Evolutionary conservation across 1,140 invertebrate species (phyloP).

Genomic region (Drosophila obscura): DNA sequence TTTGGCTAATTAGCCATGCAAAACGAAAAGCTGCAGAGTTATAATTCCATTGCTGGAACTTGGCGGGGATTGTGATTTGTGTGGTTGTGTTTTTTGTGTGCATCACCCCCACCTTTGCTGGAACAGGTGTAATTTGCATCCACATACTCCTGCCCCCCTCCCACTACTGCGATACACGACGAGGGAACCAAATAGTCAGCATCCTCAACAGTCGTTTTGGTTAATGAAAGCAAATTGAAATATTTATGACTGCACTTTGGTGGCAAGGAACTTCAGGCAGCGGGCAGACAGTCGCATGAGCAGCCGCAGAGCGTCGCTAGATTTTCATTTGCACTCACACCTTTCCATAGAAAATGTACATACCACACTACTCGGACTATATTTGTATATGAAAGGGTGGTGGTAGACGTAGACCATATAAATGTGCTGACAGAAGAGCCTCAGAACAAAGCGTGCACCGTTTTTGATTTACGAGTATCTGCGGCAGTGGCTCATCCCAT

Average conservation of each 20-base stretch:
- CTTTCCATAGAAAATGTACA: too few relatives aligned
- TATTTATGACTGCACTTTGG: slow-evolving; percentile 75
- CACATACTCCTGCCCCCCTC: not conserved
- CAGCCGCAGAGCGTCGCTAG: slow-evolving; percentile 48
- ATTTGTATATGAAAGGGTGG: not conserved
- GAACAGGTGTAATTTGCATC: not conserved
- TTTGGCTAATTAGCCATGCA: too few relatives aligned
- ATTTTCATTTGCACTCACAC: slow-evolving; percentile 60
- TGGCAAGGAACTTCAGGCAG: slow-evolving; percentile 11
- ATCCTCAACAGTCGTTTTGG: slow-evolving; percentile 29
- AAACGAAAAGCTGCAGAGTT: too few relatives aligned
- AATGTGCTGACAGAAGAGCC: slow-evolving; percentile 15
- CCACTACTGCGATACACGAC: too few relatives aligned
- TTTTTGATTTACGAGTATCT: slow-evolving; percentile 70
- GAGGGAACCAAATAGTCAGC: slow-evolving; percentile 7
- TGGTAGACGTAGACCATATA: not conserved
- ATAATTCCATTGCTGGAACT: too few relatives aligned
- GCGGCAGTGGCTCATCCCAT: slow-evolving; percentile 32
- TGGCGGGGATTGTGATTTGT: too few relatives aligned
- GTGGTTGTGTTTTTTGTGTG: too few relatives aligned
- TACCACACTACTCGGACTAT: too few relatives aligned
- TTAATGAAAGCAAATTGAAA: slow-evolving; percentile 75
- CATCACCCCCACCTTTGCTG: too few relatives aligned
- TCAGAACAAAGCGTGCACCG: slow-evolving; percentile 39
- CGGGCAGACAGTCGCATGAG: too few relatives aligned